Conservation (phyloP, 2,113 vertebrate species). For the Pelecanoides urinatrix region DNA sequence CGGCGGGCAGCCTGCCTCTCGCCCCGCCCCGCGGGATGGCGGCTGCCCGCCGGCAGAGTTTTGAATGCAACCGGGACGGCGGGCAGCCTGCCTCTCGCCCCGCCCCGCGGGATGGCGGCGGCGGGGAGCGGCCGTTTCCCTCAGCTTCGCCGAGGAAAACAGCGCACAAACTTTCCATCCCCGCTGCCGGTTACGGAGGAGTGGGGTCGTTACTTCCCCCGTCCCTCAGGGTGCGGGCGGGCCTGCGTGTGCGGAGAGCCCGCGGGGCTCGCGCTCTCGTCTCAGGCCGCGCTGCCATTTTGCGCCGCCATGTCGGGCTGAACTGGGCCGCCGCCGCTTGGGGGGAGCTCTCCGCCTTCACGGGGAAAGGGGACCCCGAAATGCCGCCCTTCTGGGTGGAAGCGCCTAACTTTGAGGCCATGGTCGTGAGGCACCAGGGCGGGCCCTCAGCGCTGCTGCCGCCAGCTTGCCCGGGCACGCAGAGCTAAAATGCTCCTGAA, state of each 20-base stretch:
- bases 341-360: rapidly evolving
- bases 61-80: neutral
- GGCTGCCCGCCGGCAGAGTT: neutral
- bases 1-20: neutral
- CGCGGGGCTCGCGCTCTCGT: rapidly evolving
- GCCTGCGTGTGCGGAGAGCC: rapidly evolving
- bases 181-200: rapidly evolving
- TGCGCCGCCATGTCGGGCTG: neutral
- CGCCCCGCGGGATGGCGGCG: neutral
- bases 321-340: rapidly evolving
- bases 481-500: rapidly evolving
- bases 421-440: neutral
- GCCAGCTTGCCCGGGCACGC: rapidly evolving
- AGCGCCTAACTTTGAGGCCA: rapidly evolving
- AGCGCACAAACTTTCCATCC: rapidly evolving
- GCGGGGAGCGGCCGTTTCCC: rapidly evolving
- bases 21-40: neutral
- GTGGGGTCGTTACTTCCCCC: rapidly evolving
- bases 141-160: rapidly evolving
- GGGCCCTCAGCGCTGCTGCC: neutral
- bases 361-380: rapidly evolving
- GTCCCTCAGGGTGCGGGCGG: rapidly evolving
- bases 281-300: neutral
- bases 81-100: neutral
- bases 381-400: rapidly evolving